Evolutionary conservation across 2,888 invertebrate genomes (phyloP), one percentile per base, ranked within the genome.

Genomic region (Drosophila eohydei): DNA sequence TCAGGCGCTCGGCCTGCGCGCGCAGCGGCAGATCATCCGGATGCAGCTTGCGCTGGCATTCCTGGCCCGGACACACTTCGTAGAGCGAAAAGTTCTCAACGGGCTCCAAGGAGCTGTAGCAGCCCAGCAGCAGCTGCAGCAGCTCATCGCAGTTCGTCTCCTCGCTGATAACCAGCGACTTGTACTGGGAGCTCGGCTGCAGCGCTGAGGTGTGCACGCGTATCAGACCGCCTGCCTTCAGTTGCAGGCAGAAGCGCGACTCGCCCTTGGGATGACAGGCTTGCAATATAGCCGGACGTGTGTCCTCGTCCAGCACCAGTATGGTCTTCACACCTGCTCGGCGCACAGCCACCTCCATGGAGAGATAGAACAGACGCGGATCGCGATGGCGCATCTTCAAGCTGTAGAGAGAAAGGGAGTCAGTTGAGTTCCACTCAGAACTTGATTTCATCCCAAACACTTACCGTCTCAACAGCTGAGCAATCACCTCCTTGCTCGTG

Each of bases 231-330:
- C 98, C 98, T 6, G 97, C 95, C 74, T 97, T 95, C 90, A 97
- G 96, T 93, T 97, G 96, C 65, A 98, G 94, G 59, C 97, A 96
- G 93, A 98, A 98, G 93, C 96, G 96, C 51, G 98, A 98, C 93
- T 98, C 97, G 76, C 98, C 98, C 92, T 96, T 96, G 2, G 98
- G 98, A 93, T 98, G 98, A 92, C 98, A 98, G 26, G 97, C 96
- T 93, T 98, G 98, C 69, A 98, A 93, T 68, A 97, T 97, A 0
- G 98, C 97, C 0, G 98, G 98, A 66, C 97, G 94, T 0, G 98
- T 96, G 88, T 97, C 97, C 79, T 97, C 97, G 87, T 98, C 98
- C 78, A 98, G 93, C 51, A 96, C 96, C 72, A 98, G 93, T 55
- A 97, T 95, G 3, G 97, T 97, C 80, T 96, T 94, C 11, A 97